A percentile compares a stretch with the other conserved stretches of the same genome.
These are phyloP conservation scores for Oncorhynchus kisutch DNA, from an alignment of 2,113 vertebrate species.

Conservation along the genomic window DNA sequence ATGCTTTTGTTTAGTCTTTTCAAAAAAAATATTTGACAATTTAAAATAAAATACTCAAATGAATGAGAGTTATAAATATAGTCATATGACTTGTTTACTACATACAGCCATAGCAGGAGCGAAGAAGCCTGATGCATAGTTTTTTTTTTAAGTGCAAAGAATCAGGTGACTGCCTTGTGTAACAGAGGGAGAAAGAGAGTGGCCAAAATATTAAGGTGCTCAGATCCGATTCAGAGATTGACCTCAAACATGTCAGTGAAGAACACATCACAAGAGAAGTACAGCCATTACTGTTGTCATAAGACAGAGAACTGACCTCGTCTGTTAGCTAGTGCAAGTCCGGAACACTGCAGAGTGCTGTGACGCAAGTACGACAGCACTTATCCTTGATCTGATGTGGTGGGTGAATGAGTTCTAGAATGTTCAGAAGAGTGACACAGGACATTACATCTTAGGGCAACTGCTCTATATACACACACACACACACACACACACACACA, in stretches of 20 bases:
- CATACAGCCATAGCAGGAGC: conserved; percentile 54
- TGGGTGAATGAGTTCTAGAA: conserved; percentile 11
- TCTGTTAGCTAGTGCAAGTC: neutral
- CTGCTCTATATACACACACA: conserved; percentile 23
- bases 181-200: conserved; percentile 36
- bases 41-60: conserved; percentile 59
- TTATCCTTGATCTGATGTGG: neutral
- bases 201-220: conserved; percentile 36
- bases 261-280: conserved; percentile 24
- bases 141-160: conserved; percentile 64
- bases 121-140: conserved; percentile 58
- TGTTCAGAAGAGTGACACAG: conserved; percentile 31
- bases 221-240: conserved; percentile 36
- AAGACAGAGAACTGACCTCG: neutral
- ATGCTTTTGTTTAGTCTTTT: conserved; percentile 26
- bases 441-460: conserved; percentile 50
- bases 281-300: conserved; percentile 3
- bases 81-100: conserved; percentile 38
- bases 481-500: neutral
- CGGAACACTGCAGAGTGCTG: neutral
- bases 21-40: conserved; percentile 25
- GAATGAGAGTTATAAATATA: conserved; percentile 54
- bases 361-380: neutral
- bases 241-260: conserved; percentile 30
- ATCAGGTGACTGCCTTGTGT: conserved; percentile 51